Conservation (phyloP, 2,888 invertebrate species). For the Bimastos eiseni region DNA sequence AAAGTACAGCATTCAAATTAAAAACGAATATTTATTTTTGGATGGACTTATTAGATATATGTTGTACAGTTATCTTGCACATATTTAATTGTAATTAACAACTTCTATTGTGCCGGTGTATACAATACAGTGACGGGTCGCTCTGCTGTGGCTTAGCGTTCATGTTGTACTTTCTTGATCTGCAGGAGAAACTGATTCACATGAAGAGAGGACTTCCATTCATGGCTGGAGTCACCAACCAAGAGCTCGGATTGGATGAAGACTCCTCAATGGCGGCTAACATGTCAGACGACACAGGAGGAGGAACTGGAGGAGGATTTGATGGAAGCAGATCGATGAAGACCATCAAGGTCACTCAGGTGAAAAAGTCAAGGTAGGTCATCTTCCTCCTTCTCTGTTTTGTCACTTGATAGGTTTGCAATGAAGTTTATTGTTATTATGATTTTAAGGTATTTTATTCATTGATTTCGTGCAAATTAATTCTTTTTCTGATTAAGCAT, state of each 20-base stretch:
- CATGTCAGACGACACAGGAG: background rate
- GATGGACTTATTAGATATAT: no score
- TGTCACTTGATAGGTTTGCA: no score
- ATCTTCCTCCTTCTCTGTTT: background rate
- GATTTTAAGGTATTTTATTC: background rate
- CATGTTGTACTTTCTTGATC: constrained; percentile 56
- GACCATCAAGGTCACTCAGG: background rate
- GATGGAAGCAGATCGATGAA: background rate
- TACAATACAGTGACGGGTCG: background rate
- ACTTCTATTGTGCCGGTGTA: no score
- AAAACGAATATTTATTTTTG: no score
- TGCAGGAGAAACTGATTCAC: constrained; percentile 78
- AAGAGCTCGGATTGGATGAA: constrained; percentile 77
- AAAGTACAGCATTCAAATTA: no score
- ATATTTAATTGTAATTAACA: no score
- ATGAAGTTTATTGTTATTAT: background rate
- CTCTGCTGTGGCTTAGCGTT: background rate
- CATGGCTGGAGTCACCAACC: constrained; percentile 72
- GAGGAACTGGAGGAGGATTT: background rate
- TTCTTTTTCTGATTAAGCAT: background rate
- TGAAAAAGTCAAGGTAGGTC: background rate
- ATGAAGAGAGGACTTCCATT: constrained; percentile 72
- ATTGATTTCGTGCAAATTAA: background rate
- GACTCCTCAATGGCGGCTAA: constrained; percentile 42
- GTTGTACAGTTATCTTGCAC: no score